Evolutionary conservation across 1,140 invertebrate genomes (phyloP), one percentile per base, ranked within the genome.

Genomic region (Ostrea denselamellosa): DNA sequence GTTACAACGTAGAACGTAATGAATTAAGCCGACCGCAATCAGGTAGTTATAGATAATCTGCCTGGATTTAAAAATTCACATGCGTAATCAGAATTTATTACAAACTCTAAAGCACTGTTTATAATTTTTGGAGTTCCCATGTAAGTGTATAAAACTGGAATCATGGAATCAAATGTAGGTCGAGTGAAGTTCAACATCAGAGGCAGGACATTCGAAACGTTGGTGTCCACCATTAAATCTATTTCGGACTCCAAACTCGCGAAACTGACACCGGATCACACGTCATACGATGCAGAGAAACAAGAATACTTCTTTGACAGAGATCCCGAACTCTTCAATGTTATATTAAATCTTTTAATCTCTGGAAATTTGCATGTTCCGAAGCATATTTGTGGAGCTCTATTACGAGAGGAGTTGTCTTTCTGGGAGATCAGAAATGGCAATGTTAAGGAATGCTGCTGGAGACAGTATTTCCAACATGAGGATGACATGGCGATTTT

Each of bases 291-390:
- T 94, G 98, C 99, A 95, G 98, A 99, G 93, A 97, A 97, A 91
- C 97, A 97, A 92, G 98, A 99, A 95, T 99, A 99, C 95, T 99
- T 99, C 96, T 99, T 99, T 95, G 99, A 99, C 95, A 96, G 99
- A 92, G 98, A 99, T 95, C 99, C 99, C 53, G 98, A 99, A 93
- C 98, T 99, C 91, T 99, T 99, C 95, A 96, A 98, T 85, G 98
- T 99, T 93, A 99, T 99, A 93, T 96, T 99, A 87, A 99, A 99
- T 94, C 99, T 99, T 93, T 99, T 99, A 94, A 96, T 98, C 58
- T 99, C 98, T 17, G 98, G 98, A 10, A 99, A 99, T 94, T 95
- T 99, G 54, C 98, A 99, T 95, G 99, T 98, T 95, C 99, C 98
- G 52, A 98, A 98, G 95, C 98, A 99, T 95, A 98, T 99, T 95